phyloP scores from a whole-genome alignment of 2,113 vertebrate genomes.

The Nerophis ophidion region DNA sequence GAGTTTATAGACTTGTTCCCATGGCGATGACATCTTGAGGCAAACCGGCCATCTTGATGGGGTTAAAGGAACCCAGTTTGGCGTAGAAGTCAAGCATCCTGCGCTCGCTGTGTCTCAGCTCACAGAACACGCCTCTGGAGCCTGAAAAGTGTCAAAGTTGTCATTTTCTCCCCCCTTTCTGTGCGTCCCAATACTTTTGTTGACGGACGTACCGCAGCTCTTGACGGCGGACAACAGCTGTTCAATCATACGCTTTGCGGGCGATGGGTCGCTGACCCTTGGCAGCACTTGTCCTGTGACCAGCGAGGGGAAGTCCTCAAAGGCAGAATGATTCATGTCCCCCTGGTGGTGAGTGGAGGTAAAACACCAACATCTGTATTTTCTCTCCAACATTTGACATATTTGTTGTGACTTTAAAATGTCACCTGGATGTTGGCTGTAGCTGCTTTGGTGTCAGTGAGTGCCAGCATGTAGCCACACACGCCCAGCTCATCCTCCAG shows the following conservation, averaged over 20 bases:
- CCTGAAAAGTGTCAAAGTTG: conserved; percentile 63
- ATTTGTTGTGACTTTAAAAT: conserved; percentile 71
- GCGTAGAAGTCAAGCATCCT: conserved; percentile 88
- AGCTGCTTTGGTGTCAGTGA: conserved; percentile 81
- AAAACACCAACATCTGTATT: not conserved
- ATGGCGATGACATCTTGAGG: conserved; percentile 83
- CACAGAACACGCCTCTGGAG: conserved; percentile 88
- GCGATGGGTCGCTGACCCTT: conserved; percentile 85
- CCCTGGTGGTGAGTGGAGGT: conserved; percentile 35
- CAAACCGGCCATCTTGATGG: conserved; percentile 78
- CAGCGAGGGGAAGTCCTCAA: conserved; percentile 86
- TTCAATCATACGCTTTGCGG: conserved; percentile 88
- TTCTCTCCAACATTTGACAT: conserved; percentile 3
- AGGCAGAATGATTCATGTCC: conserved; percentile 66
- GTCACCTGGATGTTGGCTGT: conserved; percentile 84
- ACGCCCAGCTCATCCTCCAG: conserved; percentile 88
- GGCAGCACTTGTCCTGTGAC: conserved; percentile 87
- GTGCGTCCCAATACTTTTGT: not conserved
- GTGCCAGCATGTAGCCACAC: conserved; percentile 89
- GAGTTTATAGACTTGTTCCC: conserved; percentile 80
- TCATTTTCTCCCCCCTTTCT: no score
- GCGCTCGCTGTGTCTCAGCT: conserved; percentile 83
- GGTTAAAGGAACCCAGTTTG: conserved; percentile 84
- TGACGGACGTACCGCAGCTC: conserved; percentile 78
- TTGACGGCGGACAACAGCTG: conserved; percentile 85